Conservation (phyloP, 2,113 vertebrate genomes). For the Paramormyrops kingsleyae region DNA sequence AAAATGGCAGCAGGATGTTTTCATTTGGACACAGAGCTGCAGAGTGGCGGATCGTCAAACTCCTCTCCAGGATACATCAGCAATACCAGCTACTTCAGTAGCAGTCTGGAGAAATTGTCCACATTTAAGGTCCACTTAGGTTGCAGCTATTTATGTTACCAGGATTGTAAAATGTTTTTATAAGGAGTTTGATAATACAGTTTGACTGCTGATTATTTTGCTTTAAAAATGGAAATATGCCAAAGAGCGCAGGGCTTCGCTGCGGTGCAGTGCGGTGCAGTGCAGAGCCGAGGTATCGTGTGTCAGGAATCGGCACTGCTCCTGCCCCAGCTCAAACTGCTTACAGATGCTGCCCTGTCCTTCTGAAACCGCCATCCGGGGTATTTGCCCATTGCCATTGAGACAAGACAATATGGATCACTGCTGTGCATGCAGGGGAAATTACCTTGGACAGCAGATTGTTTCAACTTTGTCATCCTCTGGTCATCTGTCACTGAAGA, state of each 20-base stretch:
- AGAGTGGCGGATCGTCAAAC: not conserved
- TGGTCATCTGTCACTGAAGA: not conserved
- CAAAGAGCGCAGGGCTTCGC: not conserved
- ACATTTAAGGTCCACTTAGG: not conserved
- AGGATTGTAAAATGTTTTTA: not conserved
- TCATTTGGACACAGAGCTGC: not conserved
- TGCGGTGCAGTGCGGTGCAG: not conserved
- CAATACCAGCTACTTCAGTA: not conserved
- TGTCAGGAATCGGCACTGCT: not conserved
- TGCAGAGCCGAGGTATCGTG: not conserved
- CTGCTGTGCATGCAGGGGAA: not conserved
- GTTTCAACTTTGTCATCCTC: not conserved
- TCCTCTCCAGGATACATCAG: not conserved
- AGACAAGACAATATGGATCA: not conserved
- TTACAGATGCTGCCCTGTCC: not conserved
- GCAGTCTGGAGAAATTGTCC: not conserved
- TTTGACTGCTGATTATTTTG: constrained; percentile 5
- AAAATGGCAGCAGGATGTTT: not conserved
- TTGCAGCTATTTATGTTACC: not conserved
- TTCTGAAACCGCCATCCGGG: not conserved
- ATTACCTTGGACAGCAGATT: not conserved
- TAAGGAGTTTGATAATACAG: not conserved
- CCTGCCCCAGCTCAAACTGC: not conserved
- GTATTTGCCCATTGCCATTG: not conserved
- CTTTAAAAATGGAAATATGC: not conserved